A percentile compares a stretch with the other conserved stretches of the same genome.
Evolutionary conservation across 2,888 invertebrate genomes (phyloP).

Genomic region (Bellardia pandia): DNA sequence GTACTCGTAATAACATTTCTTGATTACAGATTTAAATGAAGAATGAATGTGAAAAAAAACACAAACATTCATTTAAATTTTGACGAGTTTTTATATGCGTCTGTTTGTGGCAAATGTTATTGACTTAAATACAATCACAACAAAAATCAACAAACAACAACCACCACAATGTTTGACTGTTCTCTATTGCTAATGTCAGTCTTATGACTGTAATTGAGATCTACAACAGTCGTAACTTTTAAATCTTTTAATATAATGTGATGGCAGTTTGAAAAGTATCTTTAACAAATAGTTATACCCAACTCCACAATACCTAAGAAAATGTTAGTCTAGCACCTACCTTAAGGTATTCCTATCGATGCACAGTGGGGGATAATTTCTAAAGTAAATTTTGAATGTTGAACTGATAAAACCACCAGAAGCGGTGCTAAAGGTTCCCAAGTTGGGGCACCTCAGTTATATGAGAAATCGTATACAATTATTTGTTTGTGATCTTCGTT

Average conservation of each 20-base stretch:
- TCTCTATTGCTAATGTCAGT: slow-evolving; percentile 23
- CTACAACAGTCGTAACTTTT: slow-evolving; percentile 7
- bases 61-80: slow-evolving; percentile 36
- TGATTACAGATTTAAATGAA: slow-evolving; percentile 30
- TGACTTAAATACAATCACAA: slow-evolving; percentile 62
- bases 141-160: slow-evolving; percentile 27
- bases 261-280: not conserved
- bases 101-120: slow-evolving; percentile 70
- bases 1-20: not conserved
- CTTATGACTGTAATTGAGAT: slow-evolving; percentile 56
- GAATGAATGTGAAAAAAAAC: slow-evolving; percentile 25
- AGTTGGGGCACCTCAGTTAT: no score
- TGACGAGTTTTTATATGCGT: slow-evolving; percentile 61
- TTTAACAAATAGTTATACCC: not conserved
- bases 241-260: not conserved
- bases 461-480: no score
- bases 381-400: no score
- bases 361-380: no score
- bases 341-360: no score
- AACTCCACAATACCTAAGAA: no score
- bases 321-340: no score
- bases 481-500: no score
- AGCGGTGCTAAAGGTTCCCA: no score
- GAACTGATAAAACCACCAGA: no score
- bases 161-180: slow-evolving; percentile 23